Percentiles rank a stretch among this genome's conserved stretches.
Evolutionary conservation across 1,140 invertebrate genomes (phyloP).

Genomic region (Conopomorpha cramerella): DNA sequence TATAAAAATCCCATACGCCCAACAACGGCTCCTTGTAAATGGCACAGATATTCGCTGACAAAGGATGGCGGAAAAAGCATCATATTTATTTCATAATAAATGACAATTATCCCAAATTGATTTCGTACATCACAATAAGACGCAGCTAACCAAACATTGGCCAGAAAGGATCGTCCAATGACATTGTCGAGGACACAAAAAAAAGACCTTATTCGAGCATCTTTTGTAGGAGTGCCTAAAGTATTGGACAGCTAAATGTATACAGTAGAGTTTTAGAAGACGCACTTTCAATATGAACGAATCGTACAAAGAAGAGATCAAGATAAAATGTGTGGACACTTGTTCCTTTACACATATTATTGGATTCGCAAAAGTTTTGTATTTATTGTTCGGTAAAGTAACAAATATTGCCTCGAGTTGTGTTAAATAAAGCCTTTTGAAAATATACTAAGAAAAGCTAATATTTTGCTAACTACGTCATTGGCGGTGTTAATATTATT

Average conservation of each 20-base stretch:
- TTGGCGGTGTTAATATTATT: too few species aligned
- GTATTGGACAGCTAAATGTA: too few species aligned
- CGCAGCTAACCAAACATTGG: conserved; percentile 58
- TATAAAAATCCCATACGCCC: conserved; percentile 39
- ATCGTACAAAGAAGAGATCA: too few species aligned
- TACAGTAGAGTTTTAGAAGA: too few species aligned
- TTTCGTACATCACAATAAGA: conserved; percentile 32
- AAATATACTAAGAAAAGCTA: too few species aligned
- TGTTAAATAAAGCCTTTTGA: too few species aligned
- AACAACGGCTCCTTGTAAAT: conserved; percentile 30
- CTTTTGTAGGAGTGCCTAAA: conserved; percentile 5
- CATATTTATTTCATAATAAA: conserved; percentile 62
- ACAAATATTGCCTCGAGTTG: conserved; percentile 28
- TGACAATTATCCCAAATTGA: conserved; percentile 60
- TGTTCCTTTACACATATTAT: neutral
- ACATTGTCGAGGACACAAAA: conserved; percentile 21
- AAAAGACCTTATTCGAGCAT: neutral
- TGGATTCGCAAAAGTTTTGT: conserved; percentile 13
- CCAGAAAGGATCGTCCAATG: conserved; percentile 33
- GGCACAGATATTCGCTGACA: conserved; percentile 20
- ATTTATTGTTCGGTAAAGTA: conserved; percentile 28
- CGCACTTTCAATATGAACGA: too few species aligned
- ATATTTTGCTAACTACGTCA: too few species aligned
- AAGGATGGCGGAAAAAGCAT: conserved; percentile 37
- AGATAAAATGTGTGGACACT: too few species aligned